phyloP scores from a whole-genome alignment of 2,113 vertebrate species.

The Cygnus atratus region DNA sequence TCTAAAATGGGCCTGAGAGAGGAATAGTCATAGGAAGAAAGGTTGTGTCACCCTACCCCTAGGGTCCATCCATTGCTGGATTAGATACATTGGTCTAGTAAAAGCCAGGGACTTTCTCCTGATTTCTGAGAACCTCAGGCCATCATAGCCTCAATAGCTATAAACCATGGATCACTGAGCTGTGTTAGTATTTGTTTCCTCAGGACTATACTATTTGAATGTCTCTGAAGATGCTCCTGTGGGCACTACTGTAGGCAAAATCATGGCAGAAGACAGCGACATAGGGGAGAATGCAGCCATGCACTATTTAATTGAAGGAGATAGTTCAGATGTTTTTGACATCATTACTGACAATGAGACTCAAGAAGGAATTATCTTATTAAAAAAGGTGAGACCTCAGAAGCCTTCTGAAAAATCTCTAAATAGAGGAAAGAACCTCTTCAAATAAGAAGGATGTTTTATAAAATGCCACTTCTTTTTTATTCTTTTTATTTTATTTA shows the following conservation, averaged over 20 bases:
- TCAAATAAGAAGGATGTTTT: background rate
- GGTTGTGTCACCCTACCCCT: background rate
- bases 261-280: constrained; percentile 88
- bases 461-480: background rate
- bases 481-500: background rate
- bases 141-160: background rate
- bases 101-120: background rate
- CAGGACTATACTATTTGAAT: constrained; percentile 85
- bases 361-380: constrained; percentile 88
- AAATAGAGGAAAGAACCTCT: background rate
- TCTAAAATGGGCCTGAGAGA: background rate
- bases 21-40: accelerated
- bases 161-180: background rate
- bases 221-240: constrained; percentile 81
- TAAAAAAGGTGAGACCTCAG: constrained; percentile 82
- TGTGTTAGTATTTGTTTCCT: background rate
- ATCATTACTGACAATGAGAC: constrained; percentile 84
- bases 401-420: background rate
- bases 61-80: no score
- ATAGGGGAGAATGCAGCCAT: constrained; percentile 87
- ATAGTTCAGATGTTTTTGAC: constrained; percentile 79
- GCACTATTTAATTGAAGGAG: constrained; percentile 86
- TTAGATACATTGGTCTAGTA: background rate
- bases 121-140: background rate
- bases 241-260: constrained; percentile 84